These are phyloP conservation scores for Pinna nobilis DNA, from an alignment of 1,140 invertebrate genomes.

Conservation along the genomic window DNA sequence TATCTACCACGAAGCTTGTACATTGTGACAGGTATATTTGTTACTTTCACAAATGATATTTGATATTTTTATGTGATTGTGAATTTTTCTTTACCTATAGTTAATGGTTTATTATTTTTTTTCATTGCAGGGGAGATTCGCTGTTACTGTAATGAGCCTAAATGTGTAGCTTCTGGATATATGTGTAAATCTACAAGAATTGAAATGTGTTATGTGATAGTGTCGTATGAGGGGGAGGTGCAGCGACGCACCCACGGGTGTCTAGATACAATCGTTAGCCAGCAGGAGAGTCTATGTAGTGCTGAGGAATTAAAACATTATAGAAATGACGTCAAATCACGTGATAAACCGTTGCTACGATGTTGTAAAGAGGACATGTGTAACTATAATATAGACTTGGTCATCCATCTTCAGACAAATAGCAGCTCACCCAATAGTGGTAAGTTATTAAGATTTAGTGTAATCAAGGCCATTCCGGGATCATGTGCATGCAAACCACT, in stretches of 20 bases:
- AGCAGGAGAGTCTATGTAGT: constrained; percentile 40
- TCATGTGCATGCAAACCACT: no score
- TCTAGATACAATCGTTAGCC: constrained; percentile 76
- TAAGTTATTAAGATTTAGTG: no score
- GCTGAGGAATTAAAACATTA: constrained; percentile 72
- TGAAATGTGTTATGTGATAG: constrained; percentile 84
- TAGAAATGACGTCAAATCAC: constrained; percentile 70
- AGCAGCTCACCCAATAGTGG: neutral
- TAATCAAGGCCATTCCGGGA: no score
- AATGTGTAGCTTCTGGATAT: constrained; percentile 86
- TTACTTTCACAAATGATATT: no score
- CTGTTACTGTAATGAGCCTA: constrained; percentile 88
- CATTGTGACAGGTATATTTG: no score
- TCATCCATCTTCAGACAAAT: neutral
- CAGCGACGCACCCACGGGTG: constrained; percentile 78
- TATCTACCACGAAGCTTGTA: no score
- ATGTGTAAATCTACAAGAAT: constrained; percentile 85
- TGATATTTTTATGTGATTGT: no score
- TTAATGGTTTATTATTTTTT: constrained; percentile 15
- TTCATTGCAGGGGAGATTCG: constrained; percentile 78
- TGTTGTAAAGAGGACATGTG: constrained; percentile 88
- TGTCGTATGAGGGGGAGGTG: constrained; percentile 65
- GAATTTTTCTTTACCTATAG: no score
- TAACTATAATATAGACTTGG: constrained; percentile 78
- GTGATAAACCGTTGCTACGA: constrained; percentile 76